Evolutionary conservation across 2,113 vertebrate genomes (phyloP).

Genomic region (Damaliscus lunatus): DNA sequence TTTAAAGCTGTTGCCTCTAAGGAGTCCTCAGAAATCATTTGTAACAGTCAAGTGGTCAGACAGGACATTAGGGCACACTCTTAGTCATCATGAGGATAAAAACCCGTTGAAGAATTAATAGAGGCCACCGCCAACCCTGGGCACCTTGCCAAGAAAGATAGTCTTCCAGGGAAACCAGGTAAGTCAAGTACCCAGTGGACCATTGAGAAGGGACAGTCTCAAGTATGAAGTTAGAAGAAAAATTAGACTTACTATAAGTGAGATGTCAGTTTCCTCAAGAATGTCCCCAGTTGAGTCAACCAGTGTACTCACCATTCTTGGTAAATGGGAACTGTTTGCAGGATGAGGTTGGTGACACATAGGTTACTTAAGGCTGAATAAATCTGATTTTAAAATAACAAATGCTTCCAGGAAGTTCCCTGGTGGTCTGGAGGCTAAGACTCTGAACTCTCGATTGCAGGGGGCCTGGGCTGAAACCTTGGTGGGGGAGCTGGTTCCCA

Average conservation of each 20-base stretch:
- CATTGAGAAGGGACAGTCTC: background rate
- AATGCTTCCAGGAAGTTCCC: background rate
- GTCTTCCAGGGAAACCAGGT: background rate
- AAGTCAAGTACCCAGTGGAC: background rate
- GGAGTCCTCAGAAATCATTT: background rate
- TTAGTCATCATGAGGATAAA: conserved; percentile 22
- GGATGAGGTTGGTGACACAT: background rate
- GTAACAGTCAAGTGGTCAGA: conserved; percentile 2
- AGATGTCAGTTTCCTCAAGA: background rate
- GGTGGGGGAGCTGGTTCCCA: background rate
- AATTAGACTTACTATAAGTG: background rate
- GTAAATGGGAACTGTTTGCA: background rate
- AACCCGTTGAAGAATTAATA: background rate
- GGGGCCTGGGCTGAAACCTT: background rate
- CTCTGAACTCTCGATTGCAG: background rate
- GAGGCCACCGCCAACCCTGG: background rate
- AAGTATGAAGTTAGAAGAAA: background rate
- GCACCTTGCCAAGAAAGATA: background rate
- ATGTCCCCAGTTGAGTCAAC: background rate
- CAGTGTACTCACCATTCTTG: background rate
- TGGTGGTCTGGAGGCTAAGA: background rate
- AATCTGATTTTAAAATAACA: background rate
- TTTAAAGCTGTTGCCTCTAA: background rate
- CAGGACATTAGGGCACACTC: background rate
- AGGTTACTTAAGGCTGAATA: background rate